Evolutionary conservation across 2,888 invertebrate species (phyloP), one percentile per base, ranked within the genome.

Genomic region (Platynereis dumerilii): DNA sequence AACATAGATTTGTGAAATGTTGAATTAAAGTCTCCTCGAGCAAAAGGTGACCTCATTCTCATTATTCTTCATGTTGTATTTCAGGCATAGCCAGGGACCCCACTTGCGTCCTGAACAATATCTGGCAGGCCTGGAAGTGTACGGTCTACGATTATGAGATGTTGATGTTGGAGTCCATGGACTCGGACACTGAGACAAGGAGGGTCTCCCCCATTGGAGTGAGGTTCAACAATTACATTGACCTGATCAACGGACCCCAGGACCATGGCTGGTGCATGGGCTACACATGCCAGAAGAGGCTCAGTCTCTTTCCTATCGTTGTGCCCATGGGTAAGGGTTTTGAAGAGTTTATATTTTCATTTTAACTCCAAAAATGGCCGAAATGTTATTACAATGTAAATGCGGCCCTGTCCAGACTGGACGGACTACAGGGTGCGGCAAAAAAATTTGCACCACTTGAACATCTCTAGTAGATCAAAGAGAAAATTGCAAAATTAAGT

Each of bases 201-300:
- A 72, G 82, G 2, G 70, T 83, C n/a, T 80, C 80, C 0, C 82
- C 82, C 0, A 76, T 83, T 0, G 80, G 79, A 15, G 61, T 78
- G 7, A 20, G 22, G 20, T 5, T n/a, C 5, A 53, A 72, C 3
- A 71, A 72, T 20, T 76, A 74, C 58, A 53, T 83, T 10, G 83
- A 83, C 65, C 74, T 83, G 28, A 75, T 83, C 34, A 83, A 83
- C 62, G 83, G 83, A 5, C 83, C 83, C 0, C 80, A 81, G 73
- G 82, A 83, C 68, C 81, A 81, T 58, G 82, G 82, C 39, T 81
- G 80, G 80, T 83, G 83, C 69, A 72, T 72, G 17, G 82, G 81
- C 1, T 82, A 83, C 68, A 81, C 82, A 0, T 83, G 83, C 66
- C 77, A 77, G 39, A 76, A 78, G 67, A 66, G 82, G 22, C 48